Conservation (phyloP, 2,888 invertebrate genomes). For the Parnassius glacialis region DNA sequence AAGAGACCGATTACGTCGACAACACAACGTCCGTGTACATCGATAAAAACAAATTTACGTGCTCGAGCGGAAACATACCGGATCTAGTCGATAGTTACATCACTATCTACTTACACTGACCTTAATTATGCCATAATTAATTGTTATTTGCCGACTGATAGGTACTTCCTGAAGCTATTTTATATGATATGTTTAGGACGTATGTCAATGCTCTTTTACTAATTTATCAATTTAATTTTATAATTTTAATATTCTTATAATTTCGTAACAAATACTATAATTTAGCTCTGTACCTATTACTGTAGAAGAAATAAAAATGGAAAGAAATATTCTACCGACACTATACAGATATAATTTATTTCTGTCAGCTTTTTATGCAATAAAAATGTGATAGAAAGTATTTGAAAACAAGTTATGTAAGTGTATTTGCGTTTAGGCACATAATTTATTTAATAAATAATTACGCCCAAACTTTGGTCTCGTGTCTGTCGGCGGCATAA, state of each 20-base stretch:
- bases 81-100: constrained; percentile 52
- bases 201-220: neutral
- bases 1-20: neutral
- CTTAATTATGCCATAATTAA: constrained; percentile 50
- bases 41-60: constrained; percentile 34
- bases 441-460: too few species aligned
- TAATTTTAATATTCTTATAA: neutral
- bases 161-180: constrained; percentile 9
- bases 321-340: too few species aligned
- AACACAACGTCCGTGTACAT: constrained; percentile 28
- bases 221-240: neutral
- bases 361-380: too few species aligned
- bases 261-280: too few species aligned
- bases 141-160: constrained; percentile 29
- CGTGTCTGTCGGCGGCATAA: too few species aligned
- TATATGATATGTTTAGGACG: neutral
- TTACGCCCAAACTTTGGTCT: too few species aligned
- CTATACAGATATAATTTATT: too few species aligned
- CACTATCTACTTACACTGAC: constrained; percentile 45
- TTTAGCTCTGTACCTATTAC: too few species aligned
- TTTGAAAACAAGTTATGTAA: too few species aligned
- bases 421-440: too few species aligned
- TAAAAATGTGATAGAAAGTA: too few species aligned
- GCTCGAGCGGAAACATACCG: constrained; percentile 50
- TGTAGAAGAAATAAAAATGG: too few species aligned